Base-by-base conservation (phyloP, 2,113 vertebrate genomes). In the Montifringilla adamsi region DNA sequence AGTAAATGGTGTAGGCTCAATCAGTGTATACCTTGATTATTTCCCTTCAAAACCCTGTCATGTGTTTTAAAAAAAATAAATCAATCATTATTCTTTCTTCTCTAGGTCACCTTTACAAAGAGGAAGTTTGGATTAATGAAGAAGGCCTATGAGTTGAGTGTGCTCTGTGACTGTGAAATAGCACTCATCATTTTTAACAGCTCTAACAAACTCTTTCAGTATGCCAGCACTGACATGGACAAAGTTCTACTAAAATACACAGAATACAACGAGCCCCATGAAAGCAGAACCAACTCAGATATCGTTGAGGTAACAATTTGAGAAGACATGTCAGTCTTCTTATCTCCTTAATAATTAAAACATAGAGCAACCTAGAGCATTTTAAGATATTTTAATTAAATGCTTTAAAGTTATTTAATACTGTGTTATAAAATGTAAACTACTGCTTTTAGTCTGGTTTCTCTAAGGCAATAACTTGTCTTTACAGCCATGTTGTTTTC, bases 171-270 rank as follows among this genome's bases (percentile, higher is more conserved):
- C 98, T 99, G 99, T 97, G 99, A 99, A 98, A 99, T 99, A 87
- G 99, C 99, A 81, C 99, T 99, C 98, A 99, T 99, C 98, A 99
- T 99, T 98, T 99, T 99, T 98, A 99, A 99, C 99, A 99, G 99
- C 98, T 99, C 99, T 95, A 99, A 99, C 98, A 99, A 99, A 97
- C 98, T 99, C 96, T 99, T 99, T 98, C 99, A 99, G 97, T 99
- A 99, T 78, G 99, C 99, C 96, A 99, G 99, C 98, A 99, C 99
- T 82, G 99, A 99, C 97, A 99, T 99, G 99, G 99, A 99, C 98
- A 99, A 99, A 98, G 99, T 99, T 96, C 98, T 99, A 73, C 99
- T 99, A 95, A 99, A 99, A 98, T 99, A 99, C 93, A 99, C 99
- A 84, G 99, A 99, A 96, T 99, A 99, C 97, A 99, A 99, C 75